Evolutionary conservation across 1,140 invertebrate species (phyloP).

Genomic region (Cephus cinctus): DNA sequence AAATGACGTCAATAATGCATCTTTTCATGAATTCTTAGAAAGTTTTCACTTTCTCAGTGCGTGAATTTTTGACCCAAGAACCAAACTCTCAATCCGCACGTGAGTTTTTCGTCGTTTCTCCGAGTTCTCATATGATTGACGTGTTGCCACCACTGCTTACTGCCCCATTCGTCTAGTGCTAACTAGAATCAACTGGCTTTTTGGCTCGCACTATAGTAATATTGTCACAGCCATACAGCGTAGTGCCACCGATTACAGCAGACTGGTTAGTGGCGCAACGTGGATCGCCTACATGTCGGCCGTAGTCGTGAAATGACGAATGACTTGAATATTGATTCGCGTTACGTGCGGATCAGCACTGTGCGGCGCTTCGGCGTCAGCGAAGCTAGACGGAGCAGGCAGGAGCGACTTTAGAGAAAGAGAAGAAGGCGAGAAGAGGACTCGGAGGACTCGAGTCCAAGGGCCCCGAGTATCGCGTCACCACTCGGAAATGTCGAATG

Average conservation of each 20-base stretch:
- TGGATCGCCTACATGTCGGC: not conserved
- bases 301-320: no score
- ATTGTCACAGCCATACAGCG: constrained; percentile 18
- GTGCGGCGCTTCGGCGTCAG: constrained; percentile 29
- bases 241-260: not conserved
- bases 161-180: not conserved
- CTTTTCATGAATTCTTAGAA: no score
- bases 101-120: not conserved
- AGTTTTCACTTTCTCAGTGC: no score
- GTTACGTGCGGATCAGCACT: constrained; percentile 55
- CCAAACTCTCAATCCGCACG: no score
- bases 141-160: not conserved
- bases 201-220: constrained; percentile 11
- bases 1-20: no score
- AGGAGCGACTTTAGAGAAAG: constrained; percentile 31
- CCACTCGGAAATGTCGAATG: no score
- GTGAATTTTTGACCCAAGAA: no score
- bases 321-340: constrained; percentile 55
- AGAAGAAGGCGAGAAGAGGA: no score
- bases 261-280: constrained; percentile 1
- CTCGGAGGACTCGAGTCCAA: no score
- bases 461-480: no score
- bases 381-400: no score
- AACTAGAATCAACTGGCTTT: not conserved
- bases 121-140: no score